Base-by-base conservation (phyloP, 2,797 vertebrate genomes). In the Rhinichthys osculus region DNA sequence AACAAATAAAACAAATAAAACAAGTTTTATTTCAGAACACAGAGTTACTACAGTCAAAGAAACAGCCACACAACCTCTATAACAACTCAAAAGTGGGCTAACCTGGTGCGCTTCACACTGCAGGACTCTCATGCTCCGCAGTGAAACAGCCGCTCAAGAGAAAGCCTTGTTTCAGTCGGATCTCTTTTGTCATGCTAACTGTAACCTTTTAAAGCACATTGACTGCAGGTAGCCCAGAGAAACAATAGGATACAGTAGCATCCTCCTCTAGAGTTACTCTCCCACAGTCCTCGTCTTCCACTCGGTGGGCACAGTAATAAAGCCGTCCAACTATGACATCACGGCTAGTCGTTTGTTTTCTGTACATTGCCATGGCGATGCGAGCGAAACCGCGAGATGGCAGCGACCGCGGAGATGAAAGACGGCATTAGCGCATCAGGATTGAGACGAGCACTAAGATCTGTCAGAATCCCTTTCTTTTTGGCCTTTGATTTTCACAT, bases 281-380 rank as follows among this genome's bases (percentile, higher is more conserved):
- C 88, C 85, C 86, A 89, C 86, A 87, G 70, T 89, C 87, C 88
- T 94, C 93, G 92, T 91, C 83, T 86, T 84, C 78, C 73, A 78
- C 50, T 50, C 78, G 30, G 47, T 62, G 52, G 47, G 62, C 59
- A 57, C 69, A 50, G 72, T 76, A 87, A 77, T 80, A 30, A 73
- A 85, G 77, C 87, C 6, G 13, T 81, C 78, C 86, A 76, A 84
- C 64, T 23, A 21, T 88, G 90, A 90, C 81, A 84, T 93, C 92
- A 91, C 73, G 59, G 23, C 84, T 71, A 64, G 82, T 52, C 85
- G 40, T 83, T 90, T 90, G 82, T 89, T 92, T 93, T 91, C 89
- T 90, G 87, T 5, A 27, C 67, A 87, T 89, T 82, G 84, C 82
- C 87, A 77, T 84, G 88, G 90, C 86, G 78, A 88, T 11, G 81